Evolutionary conservation across 2,797 vertebrate species (phyloP), one percentile per base, ranked within the genome.

Genomic region (Sarcophilus harrisii): DNA sequence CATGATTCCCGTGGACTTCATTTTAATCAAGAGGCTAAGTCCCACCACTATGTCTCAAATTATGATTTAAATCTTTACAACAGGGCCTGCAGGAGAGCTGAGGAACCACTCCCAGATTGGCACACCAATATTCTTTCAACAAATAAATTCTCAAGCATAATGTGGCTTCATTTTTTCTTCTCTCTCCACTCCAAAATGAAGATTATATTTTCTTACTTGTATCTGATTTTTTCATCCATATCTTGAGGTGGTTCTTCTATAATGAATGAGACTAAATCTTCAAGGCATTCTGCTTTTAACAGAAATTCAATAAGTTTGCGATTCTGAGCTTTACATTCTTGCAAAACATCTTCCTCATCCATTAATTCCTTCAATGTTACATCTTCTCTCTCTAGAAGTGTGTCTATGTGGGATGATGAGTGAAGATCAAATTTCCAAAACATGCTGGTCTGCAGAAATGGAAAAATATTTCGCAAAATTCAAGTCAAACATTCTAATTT

Each of bases 401-500:
- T 99, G 99, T 99, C 99, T 98, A 99, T 99, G 99, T 99, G 99
- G 95, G 99, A 99, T 98, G 99, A 99, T 92, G 99, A 99, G 98
- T 99, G 99, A 97, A 99, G 99, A 98, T 99, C 99, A 98, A 99
- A 99, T 99, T 99, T 99, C 99, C 99, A 99, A 99, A 99, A 99
- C 99, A 99, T 99, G 98, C 98, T 99, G 99, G 98, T 97, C 97
- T 98, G 97, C 96, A 98, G 73, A 97, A 97, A 98, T 3, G 91
- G 93, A 98, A 90, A 97, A 97, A 54, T 57, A 58, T 93, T 98
- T 95, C 93, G 94, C 94, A 93, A 93, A 92, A 96, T 57, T 87
- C 97, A 91, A 11, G 90, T 92, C 92, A 95, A 60, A 91, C 27
- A 16, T 92, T 93, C 38, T 18, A 93, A n/a, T 90, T 95, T 92